phyloP scores from a whole-genome alignment of 2,797 vertebrate species.

The Rhinella marina region DNA sequence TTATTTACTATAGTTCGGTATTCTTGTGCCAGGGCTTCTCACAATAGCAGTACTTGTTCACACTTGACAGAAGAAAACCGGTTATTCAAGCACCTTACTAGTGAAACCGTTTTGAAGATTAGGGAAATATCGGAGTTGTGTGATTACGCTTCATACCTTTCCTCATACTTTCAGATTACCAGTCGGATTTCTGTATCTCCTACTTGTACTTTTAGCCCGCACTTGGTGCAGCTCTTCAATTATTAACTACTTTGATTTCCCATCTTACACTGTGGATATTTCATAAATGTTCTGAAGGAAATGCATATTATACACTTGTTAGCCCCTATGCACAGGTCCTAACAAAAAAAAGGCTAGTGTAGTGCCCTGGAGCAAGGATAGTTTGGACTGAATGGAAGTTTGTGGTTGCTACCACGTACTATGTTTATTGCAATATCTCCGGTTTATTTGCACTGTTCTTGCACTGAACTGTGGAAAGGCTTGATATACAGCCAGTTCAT shows the following conservation, averaged over 20 bases:
- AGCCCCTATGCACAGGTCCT: no score
- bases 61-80: not conserved
- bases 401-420: no score
- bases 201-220: not conserved
- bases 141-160: not conserved
- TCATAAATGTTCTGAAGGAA: no score
- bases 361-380: no score
- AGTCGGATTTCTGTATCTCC: not conserved
- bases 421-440: no score
- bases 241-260: not conserved
- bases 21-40: not conserved
- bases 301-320: no score
- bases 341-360: no score
- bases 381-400: no score
- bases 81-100: constrained; percentile 20
- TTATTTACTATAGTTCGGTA: not conserved
- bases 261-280: no score
- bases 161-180: not conserved
- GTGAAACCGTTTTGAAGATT: constrained; percentile 12
- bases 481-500: no score
- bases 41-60: constrained; percentile 1
- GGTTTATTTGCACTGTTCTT: no score
- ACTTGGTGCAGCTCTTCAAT: not conserved
- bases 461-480: no score
- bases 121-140: constrained; percentile 5